phyloP scores from a whole-genome alignment of 2,888 invertebrate genomes.

The Vesta saturnalis region DNA sequence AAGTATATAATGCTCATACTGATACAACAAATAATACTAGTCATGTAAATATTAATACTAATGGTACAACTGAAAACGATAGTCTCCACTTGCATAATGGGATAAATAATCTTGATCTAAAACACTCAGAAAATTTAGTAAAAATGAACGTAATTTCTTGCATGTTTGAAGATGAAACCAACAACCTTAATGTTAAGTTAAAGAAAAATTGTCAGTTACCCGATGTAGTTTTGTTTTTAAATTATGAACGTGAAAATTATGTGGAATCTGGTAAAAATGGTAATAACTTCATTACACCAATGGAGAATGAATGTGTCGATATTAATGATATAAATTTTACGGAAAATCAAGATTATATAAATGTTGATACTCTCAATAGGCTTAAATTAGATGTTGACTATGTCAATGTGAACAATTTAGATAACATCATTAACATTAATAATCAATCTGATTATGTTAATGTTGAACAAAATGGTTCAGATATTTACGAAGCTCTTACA shows the following conservation, averaged over 20 bases:
- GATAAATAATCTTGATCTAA: no score
- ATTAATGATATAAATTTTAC: neutral
- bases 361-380: constrained; percentile 14
- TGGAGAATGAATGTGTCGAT: neutral
- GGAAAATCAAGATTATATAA: constrained; percentile 22
- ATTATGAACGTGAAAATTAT: neutral
- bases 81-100: no score
- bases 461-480: constrained; percentile 29
- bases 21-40: no score
- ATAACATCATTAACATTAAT: constrained; percentile 1
- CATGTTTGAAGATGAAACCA: neutral
- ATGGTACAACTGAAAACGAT: no score
- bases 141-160: neutral
- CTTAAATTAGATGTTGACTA: constrained; percentile 15
- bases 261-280: neutral
- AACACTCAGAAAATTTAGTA: no score
- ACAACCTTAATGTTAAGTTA: no score
- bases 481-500: constrained; percentile 56
- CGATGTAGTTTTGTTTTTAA: neutral
- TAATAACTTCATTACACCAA: neutral
- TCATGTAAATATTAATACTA: no score
- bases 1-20: neutral
- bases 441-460: constrained; percentile 22
- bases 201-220: no score
- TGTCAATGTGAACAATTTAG: constrained; percentile 14